These are phyloP conservation scores for Athetis lepigone DNA, from an alignment of 2,888 invertebrate species.

Conservation along the genomic window DNA sequence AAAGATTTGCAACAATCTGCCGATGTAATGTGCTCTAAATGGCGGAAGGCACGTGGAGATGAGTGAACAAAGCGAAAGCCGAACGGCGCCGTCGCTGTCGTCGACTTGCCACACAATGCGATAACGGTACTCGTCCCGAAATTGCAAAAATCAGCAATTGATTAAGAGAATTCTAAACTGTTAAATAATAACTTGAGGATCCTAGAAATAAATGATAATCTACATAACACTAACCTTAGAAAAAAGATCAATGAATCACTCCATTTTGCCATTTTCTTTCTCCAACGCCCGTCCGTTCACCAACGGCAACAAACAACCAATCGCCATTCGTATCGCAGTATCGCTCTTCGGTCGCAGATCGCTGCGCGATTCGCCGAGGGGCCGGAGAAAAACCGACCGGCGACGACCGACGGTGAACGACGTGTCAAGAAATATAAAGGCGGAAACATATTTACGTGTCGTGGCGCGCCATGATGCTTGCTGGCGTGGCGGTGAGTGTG, in stretches of 20 bases:
- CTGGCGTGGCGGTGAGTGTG: too few species aligned
- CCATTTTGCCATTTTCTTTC: slow-evolving; percentile 86
- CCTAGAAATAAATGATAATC: slow-evolving; percentile 8
- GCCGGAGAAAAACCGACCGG: background rate
- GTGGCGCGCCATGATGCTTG: too few species aligned
- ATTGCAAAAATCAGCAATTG: slow-evolving; percentile 45
- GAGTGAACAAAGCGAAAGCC: slow-evolving; percentile 88
- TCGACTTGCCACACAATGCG: slow-evolving; percentile 67
- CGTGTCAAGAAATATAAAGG: background rate
- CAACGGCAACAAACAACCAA: slow-evolving; percentile 53
- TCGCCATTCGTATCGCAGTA: slow-evolving; percentile 52
- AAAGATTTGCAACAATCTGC: slow-evolving; percentile 59
- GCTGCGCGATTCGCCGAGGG: background rate
- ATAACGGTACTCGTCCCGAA: slow-evolving; percentile 68
- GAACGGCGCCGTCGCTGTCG: slow-evolving; percentile 71
- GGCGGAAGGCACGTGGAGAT: slow-evolving; percentile 90
- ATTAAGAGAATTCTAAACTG: background rate
- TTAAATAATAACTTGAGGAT: background rate
- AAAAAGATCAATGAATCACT: slow-evolving; percentile 76
- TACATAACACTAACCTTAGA: slow-evolving; percentile 82
- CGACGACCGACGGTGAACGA: background rate
- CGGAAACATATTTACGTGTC: too few species aligned
- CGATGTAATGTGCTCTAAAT: slow-evolving; percentile 74
- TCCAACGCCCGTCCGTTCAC: slow-evolving; percentile 57
- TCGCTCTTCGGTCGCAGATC: slow-evolving; percentile 28